These are phyloP conservation scores for Lithosia quadra DNA, from an alignment of 2,888 invertebrate species.

Conservation along the genomic window DNA sequence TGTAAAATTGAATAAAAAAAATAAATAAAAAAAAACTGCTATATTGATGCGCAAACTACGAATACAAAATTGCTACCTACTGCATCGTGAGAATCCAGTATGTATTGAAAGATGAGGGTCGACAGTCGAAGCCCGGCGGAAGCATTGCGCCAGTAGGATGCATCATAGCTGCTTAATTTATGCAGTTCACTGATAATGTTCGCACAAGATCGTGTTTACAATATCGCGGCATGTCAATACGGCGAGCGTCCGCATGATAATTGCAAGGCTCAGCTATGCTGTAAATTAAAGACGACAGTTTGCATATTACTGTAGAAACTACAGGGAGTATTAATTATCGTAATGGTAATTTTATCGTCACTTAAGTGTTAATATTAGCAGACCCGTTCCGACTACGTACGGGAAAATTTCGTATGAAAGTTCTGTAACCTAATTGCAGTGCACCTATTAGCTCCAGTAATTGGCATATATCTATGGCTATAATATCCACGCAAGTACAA, in stretches of 20 bases:
- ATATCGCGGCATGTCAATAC: not conserved
- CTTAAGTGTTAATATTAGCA: not conserved
- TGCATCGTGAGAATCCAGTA: not conserved
- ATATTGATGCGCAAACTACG: not conserved
- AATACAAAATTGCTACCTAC: not conserved
- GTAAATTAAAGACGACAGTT: not conserved
- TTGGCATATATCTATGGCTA: not conserved
- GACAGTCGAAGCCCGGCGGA: slow-evolving; percentile 45
- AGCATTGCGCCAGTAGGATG: slow-evolving; percentile 48
- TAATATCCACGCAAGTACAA: not conserved
- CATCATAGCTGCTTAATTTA: slow-evolving; percentile 49
- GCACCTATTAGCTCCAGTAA: not conserved
- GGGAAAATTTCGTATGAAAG: not conserved
- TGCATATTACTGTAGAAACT: not conserved
- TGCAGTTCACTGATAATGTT: slow-evolving; percentile 21
- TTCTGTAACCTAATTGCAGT: too few species aligned
- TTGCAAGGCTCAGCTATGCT: not conserved
- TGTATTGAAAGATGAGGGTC: slow-evolving; percentile 27
- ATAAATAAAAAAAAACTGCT: too few species aligned
- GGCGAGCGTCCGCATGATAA: not conserved
- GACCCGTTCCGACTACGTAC: not conserved
- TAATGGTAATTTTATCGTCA: not conserved
- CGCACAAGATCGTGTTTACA: not conserved
- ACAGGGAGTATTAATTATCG: not conserved
- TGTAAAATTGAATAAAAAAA: too few species aligned